These are phyloP conservation scores for Rhynchopsitta pachyrhyncha DNA, from an alignment of 2,113 vertebrate genomes.

Conservation along the genomic window DNA sequence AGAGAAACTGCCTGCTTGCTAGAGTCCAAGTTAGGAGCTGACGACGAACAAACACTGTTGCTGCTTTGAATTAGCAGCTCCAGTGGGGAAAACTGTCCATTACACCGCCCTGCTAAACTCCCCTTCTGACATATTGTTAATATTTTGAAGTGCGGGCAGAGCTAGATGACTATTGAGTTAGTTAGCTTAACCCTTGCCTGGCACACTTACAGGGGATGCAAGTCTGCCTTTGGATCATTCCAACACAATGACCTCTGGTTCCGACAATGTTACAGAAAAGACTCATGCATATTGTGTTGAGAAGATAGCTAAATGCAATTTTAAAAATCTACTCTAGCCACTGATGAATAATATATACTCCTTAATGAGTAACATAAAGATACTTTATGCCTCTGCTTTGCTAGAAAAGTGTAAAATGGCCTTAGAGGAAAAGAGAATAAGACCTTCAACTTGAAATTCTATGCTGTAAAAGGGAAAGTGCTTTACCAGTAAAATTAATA, in stretches of 20 bases:
- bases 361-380: conserved; percentile 23
- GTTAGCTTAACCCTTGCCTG: not conserved
- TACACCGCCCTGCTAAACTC: not conserved
- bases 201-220: not conserved
- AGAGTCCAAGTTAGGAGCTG: not conserved
- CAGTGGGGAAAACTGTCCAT: not conserved
- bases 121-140: not conserved
- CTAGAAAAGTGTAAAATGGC: not conserved
- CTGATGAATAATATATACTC: not conserved
- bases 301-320: not conserved
- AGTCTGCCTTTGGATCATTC: not conserved
- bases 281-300: not conserved
- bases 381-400: not conserved
- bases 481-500: conserved; percentile 50
- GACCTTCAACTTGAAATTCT: conserved; percentile 20
- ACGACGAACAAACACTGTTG: not conserved
- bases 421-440: not conserved
- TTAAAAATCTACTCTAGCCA: not conserved
- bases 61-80: not conserved
- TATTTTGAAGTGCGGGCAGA: not conserved
- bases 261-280: not conserved
- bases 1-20: not conserved
- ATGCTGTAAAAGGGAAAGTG: conserved; percentile 14
- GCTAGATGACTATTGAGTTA: not conserved
- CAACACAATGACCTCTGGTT: not conserved